Percentiles rank a stretch among this genome's conserved stretches.
phyloP scores from a whole-genome alignment of 2,888 invertebrate genomes.

The Epistrophella euchroma region DNA sequence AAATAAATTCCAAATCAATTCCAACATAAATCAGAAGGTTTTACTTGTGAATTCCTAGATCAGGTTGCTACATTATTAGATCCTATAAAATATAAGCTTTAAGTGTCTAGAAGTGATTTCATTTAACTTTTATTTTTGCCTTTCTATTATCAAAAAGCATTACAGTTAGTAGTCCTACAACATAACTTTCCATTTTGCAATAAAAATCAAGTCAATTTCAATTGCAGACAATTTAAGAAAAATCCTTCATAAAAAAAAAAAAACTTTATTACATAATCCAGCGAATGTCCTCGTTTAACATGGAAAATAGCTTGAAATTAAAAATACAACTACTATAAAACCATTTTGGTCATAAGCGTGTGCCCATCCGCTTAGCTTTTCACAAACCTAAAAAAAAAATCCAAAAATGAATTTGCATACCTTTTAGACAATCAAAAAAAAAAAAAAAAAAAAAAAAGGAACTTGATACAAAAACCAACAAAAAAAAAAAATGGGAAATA shows the following conservation, averaged over 20 bases:
- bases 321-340: neutral
- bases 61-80: too few relatives aligned
- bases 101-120: too few relatives aligned
- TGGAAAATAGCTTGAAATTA: neutral
- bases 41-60: too few relatives aligned
- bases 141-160: too few relatives aligned
- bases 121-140: too few relatives aligned
- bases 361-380: conserved; percentile 11
- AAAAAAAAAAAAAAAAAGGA: conserved; percentile 11
- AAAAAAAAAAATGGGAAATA: conserved; percentile 5
- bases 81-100: too few relatives aligned
- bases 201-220: conserved; percentile 23
- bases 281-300: conserved; percentile 6
- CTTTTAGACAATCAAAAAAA: conserved; percentile 7
- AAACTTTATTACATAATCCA: conserved; percentile 3
- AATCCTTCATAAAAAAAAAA: neutral
- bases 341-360: neutral
- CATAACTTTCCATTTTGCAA: neutral
- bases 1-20: too few relatives aligned
- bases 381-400: neutral
- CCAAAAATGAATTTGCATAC: conserved; percentile 53
- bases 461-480: conserved; percentile 12
- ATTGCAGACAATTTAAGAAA: neutral
- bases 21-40: too few relatives aligned
- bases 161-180: too few relatives aligned